Percentiles rank a stretch among this genome's conserved stretches.
Evolutionary conservation across 2,797 vertebrate species (phyloP).

Genomic region (Enteromius unitaeniatus): DNA sequence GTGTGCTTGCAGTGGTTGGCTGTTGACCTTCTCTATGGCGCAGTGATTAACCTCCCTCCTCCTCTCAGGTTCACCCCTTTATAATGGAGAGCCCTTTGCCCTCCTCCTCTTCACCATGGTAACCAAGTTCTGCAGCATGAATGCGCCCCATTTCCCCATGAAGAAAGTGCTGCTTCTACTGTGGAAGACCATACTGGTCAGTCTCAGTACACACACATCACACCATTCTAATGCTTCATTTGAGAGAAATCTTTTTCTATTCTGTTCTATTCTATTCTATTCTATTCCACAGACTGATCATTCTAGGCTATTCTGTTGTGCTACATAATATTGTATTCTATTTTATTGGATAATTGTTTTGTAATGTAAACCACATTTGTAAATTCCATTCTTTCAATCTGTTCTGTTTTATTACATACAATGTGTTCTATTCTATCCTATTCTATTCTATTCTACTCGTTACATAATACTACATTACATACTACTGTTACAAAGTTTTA

Average conservation of each 20-base stretch:
- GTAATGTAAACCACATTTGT: no score
- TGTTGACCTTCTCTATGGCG: constrained; percentile 41
- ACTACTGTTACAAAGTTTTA: background rate
- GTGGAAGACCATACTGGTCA: constrained; percentile 94
- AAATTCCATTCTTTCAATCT: background rate
- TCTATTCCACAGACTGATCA: background rate
- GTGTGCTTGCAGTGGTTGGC: constrained; percentile 39
- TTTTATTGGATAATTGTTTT: background rate
- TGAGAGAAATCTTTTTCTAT: background rate
- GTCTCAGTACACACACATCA: constrained; percentile 51
- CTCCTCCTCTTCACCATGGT: constrained; percentile 95
- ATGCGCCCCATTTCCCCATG: constrained; percentile 94
- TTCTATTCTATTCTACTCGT: background rate
- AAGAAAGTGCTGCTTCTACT: constrained; percentile 94
- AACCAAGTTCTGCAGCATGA: constrained; percentile 96
- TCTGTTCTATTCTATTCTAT: background rate
- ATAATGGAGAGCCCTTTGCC: constrained; percentile 89
- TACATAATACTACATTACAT: background rate
- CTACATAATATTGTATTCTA: background rate
- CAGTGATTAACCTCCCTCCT: constrained; percentile 34
- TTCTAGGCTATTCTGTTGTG: background rate
- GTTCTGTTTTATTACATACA: background rate
- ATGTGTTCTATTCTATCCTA: background rate
- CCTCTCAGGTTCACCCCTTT: constrained; percentile 84
- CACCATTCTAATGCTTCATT: background rate